These are phyloP conservation scores for Pollenia griseotomentosa DNA, from an alignment of 2,888 invertebrate species.

Conservation along the genomic window DNA sequence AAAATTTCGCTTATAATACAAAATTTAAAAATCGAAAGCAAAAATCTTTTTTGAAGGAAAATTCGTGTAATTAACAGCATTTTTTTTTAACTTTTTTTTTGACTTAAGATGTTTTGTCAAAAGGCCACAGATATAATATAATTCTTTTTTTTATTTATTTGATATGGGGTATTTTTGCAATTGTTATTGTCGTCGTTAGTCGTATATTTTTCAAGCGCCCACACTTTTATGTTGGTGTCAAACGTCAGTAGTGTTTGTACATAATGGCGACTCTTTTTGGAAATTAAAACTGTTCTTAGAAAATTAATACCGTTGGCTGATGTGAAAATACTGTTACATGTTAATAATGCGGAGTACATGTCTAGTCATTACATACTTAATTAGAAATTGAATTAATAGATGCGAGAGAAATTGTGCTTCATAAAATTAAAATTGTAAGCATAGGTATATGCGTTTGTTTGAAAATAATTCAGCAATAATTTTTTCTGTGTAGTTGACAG, in stretches of 20 bases:
- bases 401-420: background rate
- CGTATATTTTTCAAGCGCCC: constrained; percentile 34
- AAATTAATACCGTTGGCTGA: constrained; percentile 46
- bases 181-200: background rate
- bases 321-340: constrained; percentile 9
- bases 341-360: constrained; percentile 23
- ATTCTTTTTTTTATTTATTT: background rate
- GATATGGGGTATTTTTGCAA: constrained; percentile 3
- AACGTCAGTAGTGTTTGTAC: constrained; percentile 28
- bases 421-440: background rate
- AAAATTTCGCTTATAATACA: no score
- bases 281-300: constrained; percentile 31
- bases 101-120: no score
- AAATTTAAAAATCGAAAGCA: no score
- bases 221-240: constrained; percentile 36
- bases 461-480: no score
- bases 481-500: no score
- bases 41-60: no score
- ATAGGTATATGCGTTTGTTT: no score
- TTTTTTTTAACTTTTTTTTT: no score
- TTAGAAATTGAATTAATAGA: constrained; percentile 18
- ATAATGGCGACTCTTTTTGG: constrained; percentile 33
- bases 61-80: no score
- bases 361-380: constrained; percentile 15
- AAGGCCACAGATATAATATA: no score